Base-by-base conservation (phyloP, 2,113 vertebrate species). In the Sula dactylatra region DNA sequence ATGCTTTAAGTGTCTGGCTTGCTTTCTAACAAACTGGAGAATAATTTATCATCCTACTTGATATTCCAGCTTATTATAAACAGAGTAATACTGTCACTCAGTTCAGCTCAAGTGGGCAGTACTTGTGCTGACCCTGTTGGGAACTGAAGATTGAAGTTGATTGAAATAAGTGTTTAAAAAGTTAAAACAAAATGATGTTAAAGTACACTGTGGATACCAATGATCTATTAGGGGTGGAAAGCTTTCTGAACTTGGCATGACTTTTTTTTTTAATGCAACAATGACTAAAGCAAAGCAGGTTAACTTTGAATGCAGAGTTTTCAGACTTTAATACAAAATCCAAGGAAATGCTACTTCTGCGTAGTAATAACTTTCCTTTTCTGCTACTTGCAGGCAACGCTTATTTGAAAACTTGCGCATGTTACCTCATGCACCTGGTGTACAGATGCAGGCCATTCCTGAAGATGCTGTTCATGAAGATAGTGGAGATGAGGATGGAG, bases 351-450 rank as follows among this genome's bases (percentile, higher is more conserved):
- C 62, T 86, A 3, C 29, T 76, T 81, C 38, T 52, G 16, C 34
- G 21, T 15, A 27, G 47, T 26, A 64, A 72, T 86, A 82, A 62
- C 7, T 92, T 70, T 15, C 52, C 13, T 38, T 61, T 25, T 83
- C 27, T 56, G 20, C 86, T 71, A 21, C 73, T 86, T 95, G 14
- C 96, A 99, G 99, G 96, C 99, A 99, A 80, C 99, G 99, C 44
- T 98, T 99, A 69, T 99, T 99, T 98, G 99, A 99, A 98, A 99
- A 99, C 96, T 97, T 99, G 88, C 98, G 99, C 77, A 99, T 99
- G 99, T 98, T 99, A 50, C 99, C 99, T 84, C 99, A 99, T 10
- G 99, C 99, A 25, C 99, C 99, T 34, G 99, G 99, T 4, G 99
- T 99, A 13, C 99, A 99, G 95, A 99, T 99, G 99, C 99, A 99